Conservation (phyloP, 2,113 vertebrate species). For the Prinia subflava region DNA sequence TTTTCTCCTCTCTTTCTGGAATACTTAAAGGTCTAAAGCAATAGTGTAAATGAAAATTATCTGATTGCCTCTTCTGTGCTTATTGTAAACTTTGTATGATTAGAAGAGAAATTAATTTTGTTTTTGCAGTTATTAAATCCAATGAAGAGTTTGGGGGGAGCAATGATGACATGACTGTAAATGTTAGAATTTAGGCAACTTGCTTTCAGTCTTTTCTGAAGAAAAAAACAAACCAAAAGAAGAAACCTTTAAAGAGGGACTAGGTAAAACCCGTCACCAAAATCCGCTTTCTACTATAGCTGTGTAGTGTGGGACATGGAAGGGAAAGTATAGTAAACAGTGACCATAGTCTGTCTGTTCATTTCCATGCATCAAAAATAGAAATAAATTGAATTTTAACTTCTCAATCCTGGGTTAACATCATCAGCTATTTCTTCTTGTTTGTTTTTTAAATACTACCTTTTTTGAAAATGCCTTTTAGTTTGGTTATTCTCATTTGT, state of each 20-base stretch:
- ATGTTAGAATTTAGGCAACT: neutral
- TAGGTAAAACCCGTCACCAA: neutral
- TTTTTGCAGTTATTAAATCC: neutral
- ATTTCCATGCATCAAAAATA: neutral
- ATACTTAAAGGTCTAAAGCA: constrained; percentile 20
- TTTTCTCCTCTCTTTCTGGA: constrained; percentile 48
- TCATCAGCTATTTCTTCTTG: neutral
- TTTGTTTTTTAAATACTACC: neutral
- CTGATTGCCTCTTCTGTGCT: neutral
- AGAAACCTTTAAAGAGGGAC: neutral
- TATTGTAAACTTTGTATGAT: neutral
- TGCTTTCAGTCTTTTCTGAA: neutral
- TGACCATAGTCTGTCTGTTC: neutral
- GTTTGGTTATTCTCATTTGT: neutral
- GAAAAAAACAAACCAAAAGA: neutral
- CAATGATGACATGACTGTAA: neutral
- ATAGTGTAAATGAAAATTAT: neutral
- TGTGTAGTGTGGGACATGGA: neutral
- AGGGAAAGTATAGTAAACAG: neutral
- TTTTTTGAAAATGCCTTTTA: neutral
- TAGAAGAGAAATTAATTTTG: neutral
- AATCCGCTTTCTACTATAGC: neutral
- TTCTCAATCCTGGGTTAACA: neutral
- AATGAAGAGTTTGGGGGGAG: neutral
- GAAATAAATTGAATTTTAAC: neutral